Conservation (phyloP, 2,888 invertebrate species). For the Ectemnius cavifrons region DNA sequence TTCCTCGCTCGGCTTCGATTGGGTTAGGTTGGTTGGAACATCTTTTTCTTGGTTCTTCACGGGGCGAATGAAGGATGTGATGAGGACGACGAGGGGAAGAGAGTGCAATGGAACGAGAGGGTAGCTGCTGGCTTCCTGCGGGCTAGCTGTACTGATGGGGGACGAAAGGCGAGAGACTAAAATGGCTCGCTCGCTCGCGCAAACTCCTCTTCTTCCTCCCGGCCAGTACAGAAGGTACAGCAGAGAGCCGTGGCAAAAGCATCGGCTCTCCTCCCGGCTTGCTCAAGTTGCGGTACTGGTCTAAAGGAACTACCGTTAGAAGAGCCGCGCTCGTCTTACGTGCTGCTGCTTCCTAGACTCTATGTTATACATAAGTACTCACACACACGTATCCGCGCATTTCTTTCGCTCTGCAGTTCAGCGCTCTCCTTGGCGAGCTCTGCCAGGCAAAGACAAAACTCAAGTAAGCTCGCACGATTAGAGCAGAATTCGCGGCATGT, state of each 20-base stretch:
- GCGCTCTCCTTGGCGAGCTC: no score
- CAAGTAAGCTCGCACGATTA: no score
- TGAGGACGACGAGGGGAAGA: not conserved
- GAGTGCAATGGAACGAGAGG: constrained; percentile 15
- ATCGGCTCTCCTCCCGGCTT: constrained; percentile 65
- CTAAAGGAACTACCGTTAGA: constrained; percentile 77
- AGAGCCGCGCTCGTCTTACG: constrained; percentile 73
- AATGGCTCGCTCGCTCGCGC: not conserved
- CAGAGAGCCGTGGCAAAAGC: constrained; percentile 50
- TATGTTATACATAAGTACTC: constrained; percentile 50
- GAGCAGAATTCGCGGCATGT: no score
- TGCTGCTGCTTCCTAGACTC: constrained; percentile 65
- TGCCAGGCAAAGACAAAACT: not conserved
- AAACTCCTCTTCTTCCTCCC: constrained; percentile 21
- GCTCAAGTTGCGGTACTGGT: constrained; percentile 74
- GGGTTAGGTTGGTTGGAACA: constrained; percentile 34
- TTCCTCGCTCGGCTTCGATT: no score
- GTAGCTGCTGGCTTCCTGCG: constrained; percentile 53
- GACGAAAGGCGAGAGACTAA: constrained; percentile 3
- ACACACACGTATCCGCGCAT: not conserved
- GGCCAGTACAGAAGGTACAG: constrained; percentile 53
- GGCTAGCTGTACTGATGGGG: constrained; percentile 29
- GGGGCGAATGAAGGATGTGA: not conserved
- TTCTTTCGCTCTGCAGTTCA: constrained; percentile 21
- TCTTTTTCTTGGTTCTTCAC: constrained; percentile 37